Conservation (phyloP, 2,113 vertebrate species). For the Serinus canaria region DNA sequence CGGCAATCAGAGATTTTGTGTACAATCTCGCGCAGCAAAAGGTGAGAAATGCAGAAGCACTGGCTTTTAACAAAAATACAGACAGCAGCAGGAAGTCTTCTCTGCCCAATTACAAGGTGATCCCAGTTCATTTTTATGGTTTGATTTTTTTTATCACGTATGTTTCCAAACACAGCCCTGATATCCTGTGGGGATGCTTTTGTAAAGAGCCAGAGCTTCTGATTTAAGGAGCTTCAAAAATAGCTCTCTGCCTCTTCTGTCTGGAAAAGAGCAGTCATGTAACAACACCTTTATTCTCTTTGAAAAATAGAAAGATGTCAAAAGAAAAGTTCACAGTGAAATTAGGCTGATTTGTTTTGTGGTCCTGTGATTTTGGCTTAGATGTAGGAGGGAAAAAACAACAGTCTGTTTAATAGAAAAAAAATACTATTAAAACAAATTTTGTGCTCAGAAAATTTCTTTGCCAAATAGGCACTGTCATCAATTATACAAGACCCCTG, state of each 20-base stretch:
- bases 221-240: constrained; percentile 82
- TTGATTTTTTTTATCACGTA: constrained; percentile 80
- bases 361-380: constrained; percentile 63
- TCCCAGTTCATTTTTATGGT: constrained; percentile 78
- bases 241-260: constrained; percentile 75
- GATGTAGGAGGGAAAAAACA: constrained; percentile 22
- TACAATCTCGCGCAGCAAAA: constrained; percentile 68
- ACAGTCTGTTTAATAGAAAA: constrained; percentile 70
- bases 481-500: constrained; percentile 61
- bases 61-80: constrained; percentile 70
- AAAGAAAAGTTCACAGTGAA: constrained; percentile 75
- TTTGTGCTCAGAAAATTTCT: constrained; percentile 54
- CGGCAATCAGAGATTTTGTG: constrained; percentile 75
- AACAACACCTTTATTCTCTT: constrained; percentile 77
- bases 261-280: constrained; percentile 71
- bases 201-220: constrained; percentile 80
- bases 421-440: constrained; percentile 67
- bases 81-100: constrained; percentile 73
- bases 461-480: constrained; percentile 49
- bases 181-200: constrained; percentile 81
- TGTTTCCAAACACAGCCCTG: constrained; percentile 78
- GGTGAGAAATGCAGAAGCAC: constrained; percentile 72
- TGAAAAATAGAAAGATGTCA: constrained; percentile 78
- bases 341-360: constrained; percentile 77
- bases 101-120: constrained; percentile 83